Conservation (phyloP, 2,797 vertebrate species). For the Pelodytes ibericus region DNA sequence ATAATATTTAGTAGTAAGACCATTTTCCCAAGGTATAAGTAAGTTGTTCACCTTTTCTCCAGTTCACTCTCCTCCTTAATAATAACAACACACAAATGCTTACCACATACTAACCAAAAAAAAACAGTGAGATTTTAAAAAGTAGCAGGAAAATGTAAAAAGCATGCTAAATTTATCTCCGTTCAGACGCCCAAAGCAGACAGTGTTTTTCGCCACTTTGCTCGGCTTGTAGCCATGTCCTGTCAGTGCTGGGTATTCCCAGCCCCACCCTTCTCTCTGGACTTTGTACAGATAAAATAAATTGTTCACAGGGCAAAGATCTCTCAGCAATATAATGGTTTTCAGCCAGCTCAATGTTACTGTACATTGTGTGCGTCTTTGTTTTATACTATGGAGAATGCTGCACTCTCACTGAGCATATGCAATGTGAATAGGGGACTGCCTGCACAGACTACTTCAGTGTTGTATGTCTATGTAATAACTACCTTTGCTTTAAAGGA, state of each 20-base stretch:
- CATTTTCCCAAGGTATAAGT: too few species aligned
- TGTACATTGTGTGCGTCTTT: background rate
- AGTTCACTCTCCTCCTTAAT: too few species aligned
- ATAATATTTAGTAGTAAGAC: too few species aligned
- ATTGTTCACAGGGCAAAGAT: conserved; percentile 40
- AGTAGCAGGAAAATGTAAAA: background rate
- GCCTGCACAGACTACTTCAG: background rate
- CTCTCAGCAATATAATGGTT: conserved; percentile 11
- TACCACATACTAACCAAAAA: conserved; percentile 22
- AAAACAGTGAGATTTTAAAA: background rate
- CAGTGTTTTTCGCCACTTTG: background rate
- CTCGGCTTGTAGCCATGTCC: conserved; percentile 15
- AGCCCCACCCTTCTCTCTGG: conserved; percentile 26
- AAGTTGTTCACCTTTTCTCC: too few species aligned
- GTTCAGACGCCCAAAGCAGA: too few species aligned
- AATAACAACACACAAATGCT: background rate
- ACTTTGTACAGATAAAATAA: conserved; percentile 35
- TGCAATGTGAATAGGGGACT: background rate
- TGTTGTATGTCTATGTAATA: too few species aligned
- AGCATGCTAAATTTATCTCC: background rate
- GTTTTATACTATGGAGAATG: background rate
- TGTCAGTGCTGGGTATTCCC: background rate
- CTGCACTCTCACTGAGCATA: background rate
- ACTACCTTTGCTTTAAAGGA: too few species aligned
- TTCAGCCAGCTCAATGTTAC: background rate